Evolutionary conservation across 2,888 invertebrate genomes (phyloP).

Genomic region (Hirtodrosophila alboralis): DNA sequence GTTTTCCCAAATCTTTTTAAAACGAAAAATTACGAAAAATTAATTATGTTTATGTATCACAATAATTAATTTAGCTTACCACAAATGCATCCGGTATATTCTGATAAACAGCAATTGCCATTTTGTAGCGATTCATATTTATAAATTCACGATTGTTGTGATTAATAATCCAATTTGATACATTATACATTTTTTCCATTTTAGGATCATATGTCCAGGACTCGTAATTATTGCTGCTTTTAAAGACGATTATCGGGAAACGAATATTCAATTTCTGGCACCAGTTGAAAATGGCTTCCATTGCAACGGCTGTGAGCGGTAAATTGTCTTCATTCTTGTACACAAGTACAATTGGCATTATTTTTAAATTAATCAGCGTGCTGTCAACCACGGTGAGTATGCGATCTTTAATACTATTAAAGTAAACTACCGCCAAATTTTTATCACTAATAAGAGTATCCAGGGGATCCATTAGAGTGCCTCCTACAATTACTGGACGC

Average conservation of each 20-base stretch:
- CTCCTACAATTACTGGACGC: conserved; percentile 17
- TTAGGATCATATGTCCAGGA: conserved; percentile 9
- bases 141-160: neutral
- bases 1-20: no score
- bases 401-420: neutral
- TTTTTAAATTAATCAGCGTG: neutral
- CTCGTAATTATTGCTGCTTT: neutral
- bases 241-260: neutral
- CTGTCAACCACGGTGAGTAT: neutral
- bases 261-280: neutral
- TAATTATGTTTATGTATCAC: no score
- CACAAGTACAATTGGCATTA: neutral
- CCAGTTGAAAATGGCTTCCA: conserved; percentile 11
- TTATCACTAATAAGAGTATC: neutral
- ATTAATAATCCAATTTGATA: neutral
- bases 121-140: neutral
- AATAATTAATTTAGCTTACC: no score
- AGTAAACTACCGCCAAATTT: conserved; percentile 4
- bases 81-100: conserved; percentile 2
- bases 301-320: neutral
- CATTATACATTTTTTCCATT: neutral
- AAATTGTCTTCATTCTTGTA: neutral
- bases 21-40: no score
- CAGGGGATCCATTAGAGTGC: neutral
- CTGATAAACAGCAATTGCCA: neutral